Conservation (phyloP, 2,113 vertebrate species). For the Bombycilla garrulus region DNA sequence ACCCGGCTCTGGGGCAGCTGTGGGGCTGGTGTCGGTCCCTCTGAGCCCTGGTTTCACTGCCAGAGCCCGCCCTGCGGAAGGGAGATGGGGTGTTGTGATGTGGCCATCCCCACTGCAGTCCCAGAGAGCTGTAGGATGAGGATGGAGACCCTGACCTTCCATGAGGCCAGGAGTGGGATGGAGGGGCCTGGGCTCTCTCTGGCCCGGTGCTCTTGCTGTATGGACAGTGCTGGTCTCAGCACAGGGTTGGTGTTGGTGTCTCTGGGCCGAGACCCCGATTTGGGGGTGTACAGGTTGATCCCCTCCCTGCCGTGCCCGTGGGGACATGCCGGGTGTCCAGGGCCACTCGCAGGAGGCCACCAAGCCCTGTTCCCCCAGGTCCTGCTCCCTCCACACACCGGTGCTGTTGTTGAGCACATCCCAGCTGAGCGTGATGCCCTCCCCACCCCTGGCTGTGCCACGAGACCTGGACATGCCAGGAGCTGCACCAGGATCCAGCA, state of each 20-base stretch:
- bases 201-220: fast-evolving
- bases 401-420: neutral
- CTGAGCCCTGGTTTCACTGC: neutral
- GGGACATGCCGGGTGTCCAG: neutral
- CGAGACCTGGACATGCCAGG: neutral
- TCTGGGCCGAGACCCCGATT: neutral
- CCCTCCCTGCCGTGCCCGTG: fast-evolving
- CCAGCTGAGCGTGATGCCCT: neutral
- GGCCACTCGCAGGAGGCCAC: neutral
- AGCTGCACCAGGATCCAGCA: neutral
- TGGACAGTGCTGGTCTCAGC: neutral
- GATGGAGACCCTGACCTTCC: neutral
- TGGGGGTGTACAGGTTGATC: neutral
- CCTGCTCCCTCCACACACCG: neutral
- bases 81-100: neutral
- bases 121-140: neutral
- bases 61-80: neutral
- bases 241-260: neutral
- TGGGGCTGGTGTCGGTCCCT: fast-evolving
- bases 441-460: neutral
- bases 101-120: neutral
- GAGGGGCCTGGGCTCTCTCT: neutral
- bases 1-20: neutral
- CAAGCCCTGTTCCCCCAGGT: neutral
- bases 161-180: neutral